phyloP scores from a whole-genome alignment of 35 echinoderm and acorn worm genomes.

The Apostichopus parvimensis region DNA sequence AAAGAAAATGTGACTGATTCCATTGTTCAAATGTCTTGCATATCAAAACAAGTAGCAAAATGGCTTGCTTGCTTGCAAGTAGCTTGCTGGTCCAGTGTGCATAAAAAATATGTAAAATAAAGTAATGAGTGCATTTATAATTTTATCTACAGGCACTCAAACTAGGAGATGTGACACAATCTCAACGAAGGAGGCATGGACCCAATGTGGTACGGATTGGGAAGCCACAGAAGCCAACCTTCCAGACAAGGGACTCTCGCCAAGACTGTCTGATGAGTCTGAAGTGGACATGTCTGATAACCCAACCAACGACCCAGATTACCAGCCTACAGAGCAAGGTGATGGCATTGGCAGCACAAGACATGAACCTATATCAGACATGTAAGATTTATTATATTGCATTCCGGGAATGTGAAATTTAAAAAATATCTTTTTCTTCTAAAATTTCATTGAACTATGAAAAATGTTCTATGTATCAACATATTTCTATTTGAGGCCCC shows the following conservation, averaged over 20 bases:
- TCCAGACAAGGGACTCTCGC: not conserved
- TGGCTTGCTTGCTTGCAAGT: not conserved
- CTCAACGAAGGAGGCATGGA: not conserved
- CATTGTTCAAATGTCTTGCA: not conserved
- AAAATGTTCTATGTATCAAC: too few species aligned
- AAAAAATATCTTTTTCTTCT: not conserved
- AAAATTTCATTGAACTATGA: constrained; percentile 6
- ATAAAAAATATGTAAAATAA: not conserved
- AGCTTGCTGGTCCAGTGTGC: not conserved
- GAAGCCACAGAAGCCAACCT: not conserved
- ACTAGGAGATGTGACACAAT: not conserved
- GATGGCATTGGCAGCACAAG: not conserved
- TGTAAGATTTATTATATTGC: not conserved
- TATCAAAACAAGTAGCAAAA: not conserved
- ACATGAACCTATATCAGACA: not conserved
- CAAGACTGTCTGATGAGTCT: not conserved
- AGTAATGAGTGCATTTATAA: not conserved
- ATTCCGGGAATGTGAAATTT: not conserved
- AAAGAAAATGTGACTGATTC: not conserved
- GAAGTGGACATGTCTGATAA: not conserved
- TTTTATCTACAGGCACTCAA: constrained; percentile 6
- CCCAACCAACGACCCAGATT: not conserved
- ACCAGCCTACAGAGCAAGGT: not conserved
- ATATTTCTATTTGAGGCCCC: too few species aligned
- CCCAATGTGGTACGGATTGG: not conserved